Conservation (phyloP, 2,888 invertebrate genomes). For the Zygothrica quintamaculata region DNA sequence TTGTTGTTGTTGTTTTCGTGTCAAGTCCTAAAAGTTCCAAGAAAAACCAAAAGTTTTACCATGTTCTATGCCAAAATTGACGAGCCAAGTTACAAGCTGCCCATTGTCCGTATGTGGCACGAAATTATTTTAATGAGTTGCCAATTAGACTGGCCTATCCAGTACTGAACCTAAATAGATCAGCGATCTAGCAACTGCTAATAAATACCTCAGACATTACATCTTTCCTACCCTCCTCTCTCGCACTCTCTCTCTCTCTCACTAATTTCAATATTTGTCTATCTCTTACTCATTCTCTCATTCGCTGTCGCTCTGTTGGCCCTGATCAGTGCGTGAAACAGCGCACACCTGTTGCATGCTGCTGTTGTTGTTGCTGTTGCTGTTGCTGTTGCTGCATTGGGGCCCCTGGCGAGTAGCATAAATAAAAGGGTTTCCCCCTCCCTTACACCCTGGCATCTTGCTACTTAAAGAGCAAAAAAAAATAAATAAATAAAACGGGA, state of each 20-base stretch:
- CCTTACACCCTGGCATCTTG: not conserved
- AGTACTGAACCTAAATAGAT: constrained; percentile 52
- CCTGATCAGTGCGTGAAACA: constrained; percentile 39
- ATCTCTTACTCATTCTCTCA: not conserved
- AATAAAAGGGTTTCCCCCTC: constrained; percentile 45
- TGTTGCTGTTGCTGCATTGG: constrained; percentile 46
- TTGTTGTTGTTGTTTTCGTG: constrained; percentile 64
- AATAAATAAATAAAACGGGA: too few species aligned
- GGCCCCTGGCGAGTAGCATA: constrained; percentile 48
- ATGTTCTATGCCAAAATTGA: constrained; percentile 71
- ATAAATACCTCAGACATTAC: constrained; percentile 43
- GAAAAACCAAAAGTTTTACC: constrained; percentile 65
- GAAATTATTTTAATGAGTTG: constrained; percentile 78
- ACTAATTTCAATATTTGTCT: not conserved
- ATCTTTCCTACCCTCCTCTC: not conserved
- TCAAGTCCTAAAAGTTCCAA: constrained; percentile 75
- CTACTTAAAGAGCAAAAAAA: constrained; percentile 1
- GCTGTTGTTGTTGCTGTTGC: too few species aligned
- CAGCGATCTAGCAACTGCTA: constrained; percentile 40
- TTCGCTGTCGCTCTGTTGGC: not conserved
- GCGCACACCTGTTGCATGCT: constrained; percentile 57
- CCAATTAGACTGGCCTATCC: constrained; percentile 59
- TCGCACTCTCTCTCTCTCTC: not conserved
- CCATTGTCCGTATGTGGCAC: constrained; percentile 63
- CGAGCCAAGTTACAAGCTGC: constrained; percentile 42